Conservation (phyloP, 2,888 invertebrate genomes). For the Epicampocera succincta region DNA sequence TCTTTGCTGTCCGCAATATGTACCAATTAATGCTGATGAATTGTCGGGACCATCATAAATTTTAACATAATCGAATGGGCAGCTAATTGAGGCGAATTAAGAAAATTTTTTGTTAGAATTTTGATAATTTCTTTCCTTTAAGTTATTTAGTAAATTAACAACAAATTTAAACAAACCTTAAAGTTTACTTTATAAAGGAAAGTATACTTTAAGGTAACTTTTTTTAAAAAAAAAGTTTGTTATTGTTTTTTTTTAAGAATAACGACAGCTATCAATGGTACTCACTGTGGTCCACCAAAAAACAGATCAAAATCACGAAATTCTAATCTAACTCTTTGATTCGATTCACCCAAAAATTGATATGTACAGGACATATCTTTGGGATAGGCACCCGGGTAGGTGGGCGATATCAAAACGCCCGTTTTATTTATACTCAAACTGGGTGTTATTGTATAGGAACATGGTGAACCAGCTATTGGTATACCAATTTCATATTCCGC, state of each 20-base stretch:
- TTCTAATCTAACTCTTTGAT: conserved; percentile 96
- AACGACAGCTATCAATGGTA: conserved; percentile 78
- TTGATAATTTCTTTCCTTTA: conserved; percentile 6
- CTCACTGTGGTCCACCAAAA: conserved; percentile 99
- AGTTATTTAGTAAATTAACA: conserved; percentile 1
- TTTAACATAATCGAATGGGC: conserved; percentile 99
- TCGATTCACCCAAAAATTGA: conserved; percentile 93
- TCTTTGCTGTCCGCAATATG: conserved; percentile 98
- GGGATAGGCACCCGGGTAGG: conserved; percentile 99
- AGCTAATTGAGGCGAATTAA: conserved; percentile 84
- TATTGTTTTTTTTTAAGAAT: conserved; percentile 6
- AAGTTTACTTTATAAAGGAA: conserved; percentile 48
- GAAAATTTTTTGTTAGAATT: conserved; percentile 21
- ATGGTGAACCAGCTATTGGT: conserved; percentile 91
- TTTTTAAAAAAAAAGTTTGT: background rate
- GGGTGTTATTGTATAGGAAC: conserved; percentile 92
- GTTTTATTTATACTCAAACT: conserved; percentile 85
- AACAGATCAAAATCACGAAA: conserved; percentile 99
- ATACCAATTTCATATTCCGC: conserved; percentile 97
- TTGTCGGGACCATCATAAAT: conserved; percentile 97
- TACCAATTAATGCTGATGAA: conserved; percentile 94
- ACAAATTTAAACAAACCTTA: conserved; percentile 44
- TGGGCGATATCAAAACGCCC: conserved; percentile 96
- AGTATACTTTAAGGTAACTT: conserved; percentile 60
- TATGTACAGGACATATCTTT: conserved; percentile 97